Conservation (phyloP, 2,888 invertebrate genomes). For the Ommatoiulus sabulosus region DNA sequence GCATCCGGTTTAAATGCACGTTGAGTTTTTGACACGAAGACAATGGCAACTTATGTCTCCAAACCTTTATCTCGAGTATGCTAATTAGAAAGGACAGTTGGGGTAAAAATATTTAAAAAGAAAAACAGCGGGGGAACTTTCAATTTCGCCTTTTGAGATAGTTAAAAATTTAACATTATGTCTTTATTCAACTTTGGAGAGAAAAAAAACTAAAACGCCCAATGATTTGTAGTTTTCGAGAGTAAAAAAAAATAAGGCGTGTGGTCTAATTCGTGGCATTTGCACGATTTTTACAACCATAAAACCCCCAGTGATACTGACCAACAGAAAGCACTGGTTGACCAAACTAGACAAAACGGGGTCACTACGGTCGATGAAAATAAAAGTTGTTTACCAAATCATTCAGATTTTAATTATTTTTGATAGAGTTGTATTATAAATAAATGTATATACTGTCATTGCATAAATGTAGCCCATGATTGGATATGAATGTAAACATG, state of each 20-base stretch:
- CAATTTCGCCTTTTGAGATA: neutral
- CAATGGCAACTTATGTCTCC: slow-evolving; percentile 45
- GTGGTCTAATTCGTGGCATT: slow-evolving; percentile 16
- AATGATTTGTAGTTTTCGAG: slow-evolving; percentile 17
- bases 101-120: slow-evolving; percentile 18
- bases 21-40: slow-evolving; percentile 30
- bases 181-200: slow-evolving; percentile 23
- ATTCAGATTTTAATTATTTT: too few relatives aligned
- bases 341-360: too few relatives aligned
- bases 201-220: slow-evolving; percentile 25
- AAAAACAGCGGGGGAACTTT: slow-evolving; percentile 2
- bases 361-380: too few relatives aligned
- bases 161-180: neutral
- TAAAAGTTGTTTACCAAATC: too few relatives aligned
- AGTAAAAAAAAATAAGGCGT: slow-evolving; percentile 13
- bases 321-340: too few relatives aligned
- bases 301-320: neutral
- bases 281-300: neutral
- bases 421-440: too few relatives aligned
- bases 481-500: too few relatives aligned
- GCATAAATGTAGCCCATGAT: too few relatives aligned
- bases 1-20: slow-evolving; percentile 34
- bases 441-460: too few relatives aligned
- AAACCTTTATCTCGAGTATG: slow-evolving; percentile 16
- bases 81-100: slow-evolving; percentile 39